phyloP scores from a whole-genome alignment of 2,113 vertebrate species.

The Scatophagus argus region DNA sequence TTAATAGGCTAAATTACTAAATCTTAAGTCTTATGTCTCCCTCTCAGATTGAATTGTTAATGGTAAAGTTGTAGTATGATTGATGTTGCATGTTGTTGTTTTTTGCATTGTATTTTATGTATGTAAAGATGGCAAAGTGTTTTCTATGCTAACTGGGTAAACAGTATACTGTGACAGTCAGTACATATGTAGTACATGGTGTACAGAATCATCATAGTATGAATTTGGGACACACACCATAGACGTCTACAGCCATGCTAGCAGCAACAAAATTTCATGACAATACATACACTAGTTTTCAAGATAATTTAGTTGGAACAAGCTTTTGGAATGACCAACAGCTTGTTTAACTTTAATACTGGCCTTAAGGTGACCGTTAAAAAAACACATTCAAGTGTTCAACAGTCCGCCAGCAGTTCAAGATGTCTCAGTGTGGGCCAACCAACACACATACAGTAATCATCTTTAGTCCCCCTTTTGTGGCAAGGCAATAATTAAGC shows the following conservation, averaged over 20 bases:
- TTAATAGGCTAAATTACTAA: too few species aligned
- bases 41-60: not conserved
- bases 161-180: too few species aligned
- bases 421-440: not conserved
- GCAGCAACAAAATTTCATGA: not conserved
- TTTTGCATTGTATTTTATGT: not conserved
- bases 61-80: not conserved
- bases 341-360: not conserved
- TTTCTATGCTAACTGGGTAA: not conserved
- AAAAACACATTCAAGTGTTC: not conserved
- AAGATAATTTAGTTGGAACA: not conserved
- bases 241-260: too few species aligned
- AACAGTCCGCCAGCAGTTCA: not conserved
- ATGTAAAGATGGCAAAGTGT: not conserved
- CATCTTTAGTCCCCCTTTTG: not conserved
- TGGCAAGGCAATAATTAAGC: not conserved
- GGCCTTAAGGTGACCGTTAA: accelerated
- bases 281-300: not conserved
- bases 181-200: too few species aligned
- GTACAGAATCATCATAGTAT: too few species aligned
- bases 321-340: not conserved
- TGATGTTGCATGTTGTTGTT: not conserved
- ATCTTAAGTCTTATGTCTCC: not conserved
- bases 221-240: too few species aligned
- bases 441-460: not conserved